Conservation (phyloP, 2,888 invertebrate species). For the Polymixis flavicincta region DNA sequence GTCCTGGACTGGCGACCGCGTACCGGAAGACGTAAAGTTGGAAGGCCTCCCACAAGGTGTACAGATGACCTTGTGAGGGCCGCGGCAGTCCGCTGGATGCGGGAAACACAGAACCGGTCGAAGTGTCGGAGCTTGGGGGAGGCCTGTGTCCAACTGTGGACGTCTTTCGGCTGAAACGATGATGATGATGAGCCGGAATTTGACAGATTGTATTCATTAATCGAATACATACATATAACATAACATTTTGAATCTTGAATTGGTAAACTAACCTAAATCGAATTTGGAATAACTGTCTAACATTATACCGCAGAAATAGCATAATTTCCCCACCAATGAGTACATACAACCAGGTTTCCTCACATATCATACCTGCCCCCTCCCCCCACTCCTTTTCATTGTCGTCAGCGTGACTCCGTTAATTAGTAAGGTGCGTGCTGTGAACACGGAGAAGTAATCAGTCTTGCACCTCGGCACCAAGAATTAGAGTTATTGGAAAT, state of each 20-base stretch:
- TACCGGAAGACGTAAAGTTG: no score
- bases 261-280: background rate
- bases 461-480: slow-evolving; percentile 79
- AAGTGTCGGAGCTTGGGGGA: no score
- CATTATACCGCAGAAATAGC: background rate
- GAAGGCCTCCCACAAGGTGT: no score
- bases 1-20: no score
- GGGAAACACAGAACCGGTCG: no score
- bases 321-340: slow-evolving; percentile 4
- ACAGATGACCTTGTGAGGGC: no score
- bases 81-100: no score
- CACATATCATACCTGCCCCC: background rate
- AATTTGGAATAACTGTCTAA: background rate
- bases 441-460: slow-evolving; percentile 83
- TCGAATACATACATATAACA: background rate
- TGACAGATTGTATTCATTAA: no score
- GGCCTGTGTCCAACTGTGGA: no score
- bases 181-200: no score
- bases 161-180: no score
- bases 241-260: background rate
- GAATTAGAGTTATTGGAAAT: slow-evolving; percentile 65
- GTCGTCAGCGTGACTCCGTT: slow-evolving; percentile 77
- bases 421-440: slow-evolving; percentile 85
- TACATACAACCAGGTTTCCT: slow-evolving; percentile 1
- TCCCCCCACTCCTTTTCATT: slow-evolving; percentile 17